These are phyloP conservation scores for Chaetogeoica ovagalla DNA, from an alignment of 2,888 invertebrate genomes.

Conservation along the genomic window DNA sequence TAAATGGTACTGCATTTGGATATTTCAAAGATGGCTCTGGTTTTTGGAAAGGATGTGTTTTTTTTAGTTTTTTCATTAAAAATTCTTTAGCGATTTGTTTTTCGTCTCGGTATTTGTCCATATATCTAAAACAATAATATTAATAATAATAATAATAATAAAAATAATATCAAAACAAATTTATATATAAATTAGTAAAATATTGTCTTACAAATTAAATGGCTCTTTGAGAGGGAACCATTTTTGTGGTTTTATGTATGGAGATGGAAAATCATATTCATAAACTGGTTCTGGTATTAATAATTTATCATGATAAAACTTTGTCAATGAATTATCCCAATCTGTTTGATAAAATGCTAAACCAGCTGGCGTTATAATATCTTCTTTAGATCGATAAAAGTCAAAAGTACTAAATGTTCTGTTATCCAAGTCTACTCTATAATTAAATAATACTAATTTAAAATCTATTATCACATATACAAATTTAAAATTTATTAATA, in stretches of 20 bases:
- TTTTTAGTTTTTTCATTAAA: constrained; percentile 72
- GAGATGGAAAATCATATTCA: constrained; percentile 85
- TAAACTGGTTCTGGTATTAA: constrained; percentile 78
- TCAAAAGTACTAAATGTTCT: constrained; percentile 84
- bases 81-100: constrained; percentile 89
- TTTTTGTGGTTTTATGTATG: constrained; percentile 75
- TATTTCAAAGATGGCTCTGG: constrained; percentile 70
- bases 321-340: constrained; percentile 82
- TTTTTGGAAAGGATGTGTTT: constrained; percentile 78
- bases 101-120: constrained; percentile 86
- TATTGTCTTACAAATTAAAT: constrained; percentile 72
- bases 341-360: constrained; percentile 90
- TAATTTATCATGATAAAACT: constrained; percentile 78
- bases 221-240: constrained; percentile 81
- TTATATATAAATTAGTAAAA: neutral
- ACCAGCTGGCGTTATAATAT: constrained; percentile 84
- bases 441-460: neutral
- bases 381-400: constrained; percentile 83
- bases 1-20: constrained; percentile 71
- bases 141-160: too few species aligned
- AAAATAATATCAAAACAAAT: constrained; percentile 14
- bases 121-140: constrained; percentile 66
- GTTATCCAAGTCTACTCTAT: constrained; percentile 59
- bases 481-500: too few species aligned
- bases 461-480: too few species aligned